Conservation (phyloP, 2,113 vertebrate species). For the Phocoena sinus region DNA sequence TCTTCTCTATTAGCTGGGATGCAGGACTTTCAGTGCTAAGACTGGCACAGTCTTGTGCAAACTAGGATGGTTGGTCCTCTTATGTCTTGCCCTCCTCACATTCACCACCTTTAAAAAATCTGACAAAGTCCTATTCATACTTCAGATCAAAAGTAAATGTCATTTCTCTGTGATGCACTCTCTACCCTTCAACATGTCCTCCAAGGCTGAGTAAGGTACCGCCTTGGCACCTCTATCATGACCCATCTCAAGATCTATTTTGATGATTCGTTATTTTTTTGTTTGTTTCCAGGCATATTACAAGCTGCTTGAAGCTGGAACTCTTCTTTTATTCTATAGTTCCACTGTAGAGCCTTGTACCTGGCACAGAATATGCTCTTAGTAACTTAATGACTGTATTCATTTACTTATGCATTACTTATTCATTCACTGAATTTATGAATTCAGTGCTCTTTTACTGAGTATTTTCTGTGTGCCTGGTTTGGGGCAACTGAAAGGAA, state of each 20-base stretch:
- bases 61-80: neutral
- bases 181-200: accelerated
- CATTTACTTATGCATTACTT: neutral
- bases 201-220: neutral
- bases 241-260: no score
- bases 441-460: neutral
- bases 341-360: neutral
- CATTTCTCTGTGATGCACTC: neutral
- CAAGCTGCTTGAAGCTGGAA: neutral
- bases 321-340: neutral
- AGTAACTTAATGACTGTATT: neutral
- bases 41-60: no score
- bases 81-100: neutral
- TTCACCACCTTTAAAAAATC: neutral
- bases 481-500: neutral
- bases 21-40: neutral
- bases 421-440: neutral
- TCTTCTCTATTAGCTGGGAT: neutral
- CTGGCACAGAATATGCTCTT: neutral
- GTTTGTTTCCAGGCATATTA: neutral
- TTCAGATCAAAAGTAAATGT: neutral
- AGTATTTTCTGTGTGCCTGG: neutral
- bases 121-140: neutral
- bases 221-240: neutral
- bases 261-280: no score